Base-by-base conservation (phyloP, 2,113 vertebrate species). In the Forbesichthys papilliferus region DNA sequence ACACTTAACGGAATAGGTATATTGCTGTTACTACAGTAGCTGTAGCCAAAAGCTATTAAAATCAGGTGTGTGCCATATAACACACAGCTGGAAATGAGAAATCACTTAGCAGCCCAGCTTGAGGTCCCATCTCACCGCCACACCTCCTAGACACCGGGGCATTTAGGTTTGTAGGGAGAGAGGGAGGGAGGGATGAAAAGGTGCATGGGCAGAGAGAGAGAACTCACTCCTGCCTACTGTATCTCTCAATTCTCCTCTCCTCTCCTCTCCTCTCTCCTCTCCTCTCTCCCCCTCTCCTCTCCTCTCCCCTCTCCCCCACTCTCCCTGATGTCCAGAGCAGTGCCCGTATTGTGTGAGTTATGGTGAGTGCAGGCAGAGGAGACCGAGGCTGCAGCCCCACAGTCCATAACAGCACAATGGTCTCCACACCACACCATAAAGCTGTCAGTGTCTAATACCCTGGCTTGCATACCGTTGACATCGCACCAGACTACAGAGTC, bases 311-410 rank as follows among this genome's bases (percentile, higher is more conserved):
- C 56, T 16, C 27, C 12, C 57, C 59, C 27, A 53, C 20, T 14
- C 64, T 67, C 68, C 64, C 63, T 70, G 74, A 78, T 78, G 77
- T 70, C 68, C 71, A 68, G 60, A 81, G 70, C 75, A 73, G 79
- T 76, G 79, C 59, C 76, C 65, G 79, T 89, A 78, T 82, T 78
- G 75, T 80, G 82, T 85, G 83, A 86, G 84, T 85, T 81, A 79
- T 78, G 84, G 80, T 12, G 68, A 81, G 80, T 79, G 78, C 78
- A 63, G 68, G 51, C 73, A 69, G 79, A 75, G 70, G 65, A 64
- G 74, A 82, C 73, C 52, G 69, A 83, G 81, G 79, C 62, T 64
- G 64, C 67, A 71, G 78, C 64, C 61, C 71, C 36, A 84, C 58
- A 69, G 73, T 52, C 49, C 67, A 74, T 59, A 84, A 67, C 52